These are phyloP conservation scores for Yponomeuta malinellus DNA, from an alignment of 2,888 invertebrate species.

Conservation along the genomic window DNA sequence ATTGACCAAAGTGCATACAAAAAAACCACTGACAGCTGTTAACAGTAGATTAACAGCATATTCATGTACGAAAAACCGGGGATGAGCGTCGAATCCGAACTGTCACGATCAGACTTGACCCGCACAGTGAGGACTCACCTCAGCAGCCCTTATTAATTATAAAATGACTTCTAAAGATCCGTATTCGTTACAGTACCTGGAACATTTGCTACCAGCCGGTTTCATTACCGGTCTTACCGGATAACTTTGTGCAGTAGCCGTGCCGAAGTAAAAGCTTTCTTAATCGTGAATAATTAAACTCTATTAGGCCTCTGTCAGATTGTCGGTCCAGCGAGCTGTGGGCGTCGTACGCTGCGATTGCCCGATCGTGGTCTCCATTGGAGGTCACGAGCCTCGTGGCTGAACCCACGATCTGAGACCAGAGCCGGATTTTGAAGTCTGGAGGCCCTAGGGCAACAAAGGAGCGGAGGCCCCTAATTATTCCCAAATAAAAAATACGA, in stretches of 20 bases:
- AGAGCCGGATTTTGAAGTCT: no score
- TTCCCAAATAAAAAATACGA: no score
- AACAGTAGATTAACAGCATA: no score
- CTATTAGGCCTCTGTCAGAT: conserved; percentile 54
- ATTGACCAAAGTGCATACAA: no score
- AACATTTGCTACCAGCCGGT: conserved; percentile 33
- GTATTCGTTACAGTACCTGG: background rate
- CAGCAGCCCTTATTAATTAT: conserved; percentile 12
- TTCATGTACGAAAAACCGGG: no score
- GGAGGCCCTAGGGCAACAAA: no score
- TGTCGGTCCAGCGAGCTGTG: background rate
- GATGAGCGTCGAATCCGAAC: background rate
- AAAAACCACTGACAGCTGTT: no score
- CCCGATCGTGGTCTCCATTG: no score
- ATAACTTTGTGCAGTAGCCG: background rate
- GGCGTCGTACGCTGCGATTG: no score
- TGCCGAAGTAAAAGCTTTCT: conserved; percentile 45
- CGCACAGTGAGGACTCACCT: background rate
- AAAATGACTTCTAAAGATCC: conserved; percentile 11
- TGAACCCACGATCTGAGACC: no score
- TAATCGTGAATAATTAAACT: conserved; percentile 62
- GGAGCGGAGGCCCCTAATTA: no score
- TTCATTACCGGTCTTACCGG: conserved; percentile 45
- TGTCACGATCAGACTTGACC: background rate
- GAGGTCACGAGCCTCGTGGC: no score